These are phyloP conservation scores for Dermolepida albohirtum DNA, from an alignment of 2,888 invertebrate genomes.

Conservation along the genomic window DNA sequence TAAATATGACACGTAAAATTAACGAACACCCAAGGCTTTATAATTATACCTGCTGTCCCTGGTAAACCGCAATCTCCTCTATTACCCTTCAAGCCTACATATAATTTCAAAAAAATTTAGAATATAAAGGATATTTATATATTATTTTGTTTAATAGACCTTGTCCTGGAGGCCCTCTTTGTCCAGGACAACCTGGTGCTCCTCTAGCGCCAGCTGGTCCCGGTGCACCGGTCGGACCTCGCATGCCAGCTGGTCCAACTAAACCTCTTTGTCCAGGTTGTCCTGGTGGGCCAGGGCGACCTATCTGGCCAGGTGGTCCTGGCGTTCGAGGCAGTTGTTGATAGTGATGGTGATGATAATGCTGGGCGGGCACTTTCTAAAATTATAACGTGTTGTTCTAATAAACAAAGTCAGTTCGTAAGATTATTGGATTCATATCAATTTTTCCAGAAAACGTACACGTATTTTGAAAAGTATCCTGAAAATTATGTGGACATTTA, in stretches of 20 bases:
- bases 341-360: too few species aligned
- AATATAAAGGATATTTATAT: too few species aligned
- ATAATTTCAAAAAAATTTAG: not conserved
- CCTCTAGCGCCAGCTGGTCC: not conserved
- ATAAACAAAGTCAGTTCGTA: too few species aligned
- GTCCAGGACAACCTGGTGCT: not conserved
- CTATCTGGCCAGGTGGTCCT: not conserved
- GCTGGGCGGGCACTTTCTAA: too few species aligned
- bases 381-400: too few species aligned
- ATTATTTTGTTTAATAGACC: not conserved
- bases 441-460: too few species aligned
- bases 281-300: not conserved
- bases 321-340: not conserved
- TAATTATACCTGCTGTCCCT: constrained; percentile 10
- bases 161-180: constrained; percentile 2
- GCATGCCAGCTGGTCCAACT: not conserved
- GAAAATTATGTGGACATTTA: too few species aligned
- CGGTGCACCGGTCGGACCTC: not conserved
- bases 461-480: too few species aligned
- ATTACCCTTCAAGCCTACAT: constrained; percentile 8
- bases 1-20: too few species aligned
- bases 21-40: too few species aligned
- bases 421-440: too few species aligned
- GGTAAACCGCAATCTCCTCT: not conserved
- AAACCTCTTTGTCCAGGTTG: constrained; percentile 1